phyloP scores from a whole-genome alignment of 2,797 vertebrate species.

The Phalloptychus januarius region DNA sequence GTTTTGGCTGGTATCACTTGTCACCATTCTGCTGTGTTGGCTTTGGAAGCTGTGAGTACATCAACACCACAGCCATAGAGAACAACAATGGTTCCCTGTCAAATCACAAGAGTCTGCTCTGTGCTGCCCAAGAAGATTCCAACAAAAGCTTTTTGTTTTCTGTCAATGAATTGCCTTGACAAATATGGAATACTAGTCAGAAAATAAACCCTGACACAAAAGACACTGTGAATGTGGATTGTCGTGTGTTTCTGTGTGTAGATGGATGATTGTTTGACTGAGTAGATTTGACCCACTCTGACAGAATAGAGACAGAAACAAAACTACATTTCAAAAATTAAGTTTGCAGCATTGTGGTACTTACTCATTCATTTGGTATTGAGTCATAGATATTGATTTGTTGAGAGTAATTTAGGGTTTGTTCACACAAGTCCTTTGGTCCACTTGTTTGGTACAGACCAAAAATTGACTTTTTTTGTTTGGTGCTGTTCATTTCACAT shows the following conservation, averaged over 20 bases:
- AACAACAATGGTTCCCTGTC: conserved; percentile 48
- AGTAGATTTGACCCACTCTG: not conserved
- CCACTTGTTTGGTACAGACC: no score
- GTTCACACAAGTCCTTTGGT: no score
- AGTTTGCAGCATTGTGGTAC: not conserved
- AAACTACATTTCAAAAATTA: not conserved
- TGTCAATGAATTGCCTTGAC: conserved; percentile 46
- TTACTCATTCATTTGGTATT: not conserved
- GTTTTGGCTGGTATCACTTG: conserved; percentile 60
- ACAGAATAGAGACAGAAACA: not conserved
- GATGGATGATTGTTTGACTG: conserved; percentile 13
- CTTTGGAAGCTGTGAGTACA: conserved; percentile 52
- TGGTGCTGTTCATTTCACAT: no score
- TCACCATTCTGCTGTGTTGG: conserved; percentile 63
- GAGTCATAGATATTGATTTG: not conserved
- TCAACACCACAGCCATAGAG: conserved; percentile 38
- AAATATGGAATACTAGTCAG: conserved; percentile 37
- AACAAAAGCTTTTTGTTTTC: conserved; percentile 69
- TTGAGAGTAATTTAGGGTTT: not conserved
- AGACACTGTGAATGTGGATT: conserved; percentile 31
- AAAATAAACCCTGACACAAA: conserved; percentile 37
- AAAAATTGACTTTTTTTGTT: no score
- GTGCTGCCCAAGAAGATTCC: conserved; percentile 44
- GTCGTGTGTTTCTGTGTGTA: not conserved
- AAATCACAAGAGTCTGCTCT: conserved; percentile 54